Percentiles rank a stretch among this genome's conserved stretches.
phyloP scores from a whole-genome alignment of 2,888 invertebrate genomes.

The Penaeus monodon region DNA sequence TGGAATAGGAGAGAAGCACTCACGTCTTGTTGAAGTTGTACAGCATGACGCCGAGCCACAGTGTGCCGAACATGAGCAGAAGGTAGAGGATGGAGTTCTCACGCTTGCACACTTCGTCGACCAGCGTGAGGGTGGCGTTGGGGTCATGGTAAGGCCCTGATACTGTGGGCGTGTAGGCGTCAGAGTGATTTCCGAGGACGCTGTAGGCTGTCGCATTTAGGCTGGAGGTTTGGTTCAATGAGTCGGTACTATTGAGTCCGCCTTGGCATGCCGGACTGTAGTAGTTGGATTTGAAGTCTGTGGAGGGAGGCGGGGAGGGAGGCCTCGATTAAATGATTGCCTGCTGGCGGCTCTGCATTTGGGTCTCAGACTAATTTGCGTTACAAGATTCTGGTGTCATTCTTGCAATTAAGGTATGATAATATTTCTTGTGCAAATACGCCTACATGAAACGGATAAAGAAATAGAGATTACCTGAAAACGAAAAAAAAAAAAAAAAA shows the following conservation, averaged over 20 bases:
- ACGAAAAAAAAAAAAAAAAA: background rate
- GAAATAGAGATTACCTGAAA: background rate
- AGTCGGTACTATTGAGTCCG: slow-evolving; percentile 25
- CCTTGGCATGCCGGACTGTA: slow-evolving; percentile 62
- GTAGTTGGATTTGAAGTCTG: slow-evolving; percentile 65
- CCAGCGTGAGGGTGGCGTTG: slow-evolving; percentile 41
- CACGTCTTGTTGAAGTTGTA: slow-evolving; percentile 76
- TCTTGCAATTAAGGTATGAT: background rate
- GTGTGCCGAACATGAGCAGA: slow-evolving; percentile 75
- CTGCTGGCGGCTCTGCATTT: background rate
- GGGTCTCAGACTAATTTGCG: too few relatives aligned
- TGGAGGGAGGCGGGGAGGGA: background rate
- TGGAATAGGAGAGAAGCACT: slow-evolving; percentile 65
- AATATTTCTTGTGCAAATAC: too few relatives aligned
- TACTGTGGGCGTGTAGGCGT: background rate
- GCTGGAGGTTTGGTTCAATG: slow-evolving; percentile 3
- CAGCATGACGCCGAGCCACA: slow-evolving; percentile 75
- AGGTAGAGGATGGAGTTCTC: slow-evolving; percentile 75
- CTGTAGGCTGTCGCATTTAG: slow-evolving; percentile 14
- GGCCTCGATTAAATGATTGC: background rate
- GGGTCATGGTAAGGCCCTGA: slow-evolving; percentile 17
- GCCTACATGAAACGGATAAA: too few relatives aligned
- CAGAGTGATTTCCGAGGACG: slow-evolving; percentile 31
- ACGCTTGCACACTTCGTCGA: slow-evolving; percentile 69
- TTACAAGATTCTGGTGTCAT: too few relatives aligned